Conservation (phyloP, 2,888 invertebrate genomes). For the Spodoptera exigua region DNA sequence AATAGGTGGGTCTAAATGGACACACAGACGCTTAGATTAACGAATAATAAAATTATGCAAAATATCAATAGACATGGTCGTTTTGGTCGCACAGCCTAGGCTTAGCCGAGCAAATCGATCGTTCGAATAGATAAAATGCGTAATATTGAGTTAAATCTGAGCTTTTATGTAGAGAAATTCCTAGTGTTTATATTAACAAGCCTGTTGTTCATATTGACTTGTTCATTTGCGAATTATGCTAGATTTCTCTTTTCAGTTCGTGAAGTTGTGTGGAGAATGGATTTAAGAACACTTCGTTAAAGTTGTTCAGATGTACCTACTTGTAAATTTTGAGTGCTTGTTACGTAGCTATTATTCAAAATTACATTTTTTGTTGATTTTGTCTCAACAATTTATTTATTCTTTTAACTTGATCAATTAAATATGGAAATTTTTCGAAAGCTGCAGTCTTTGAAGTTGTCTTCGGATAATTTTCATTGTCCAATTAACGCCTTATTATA, state of each 20-base stretch:
- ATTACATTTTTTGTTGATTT: slow-evolving; percentile 12
- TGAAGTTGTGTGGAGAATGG: slow-evolving; percentile 45
- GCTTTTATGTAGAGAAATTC: slow-evolving; percentile 49
- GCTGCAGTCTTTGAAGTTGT: slow-evolving; percentile 12
- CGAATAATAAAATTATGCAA: slow-evolving; percentile 52
- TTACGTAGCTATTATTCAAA: slow-evolving; percentile 21
- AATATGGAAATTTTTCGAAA: slow-evolving; percentile 41
- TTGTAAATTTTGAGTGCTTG: slow-evolving; percentile 28
- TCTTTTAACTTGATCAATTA: slow-evolving; percentile 14
- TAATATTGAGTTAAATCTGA: slow-evolving; percentile 45
- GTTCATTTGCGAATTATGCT: slow-evolving; percentile 48
- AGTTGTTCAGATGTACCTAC: slow-evolving; percentile 6
- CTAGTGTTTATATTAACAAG: slow-evolving; percentile 39
- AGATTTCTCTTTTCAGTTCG: slow-evolving; percentile 38
- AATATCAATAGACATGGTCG: slow-evolving; percentile 21
- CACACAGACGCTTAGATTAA: slow-evolving; percentile 36
- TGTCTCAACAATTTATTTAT: slow-evolving; percentile 8
- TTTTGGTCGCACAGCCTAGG: slow-evolving; percentile 17
- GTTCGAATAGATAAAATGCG: slow-evolving; percentile 32
- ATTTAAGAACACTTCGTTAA: slow-evolving; percentile 23
- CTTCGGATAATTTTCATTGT: slow-evolving; percentile 5
- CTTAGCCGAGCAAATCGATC: slow-evolving; percentile 26
- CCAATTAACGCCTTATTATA: slow-evolving; percentile 35
- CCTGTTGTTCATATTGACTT: slow-evolving; percentile 31
- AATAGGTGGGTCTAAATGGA: slow-evolving; percentile 52